Base-by-base conservation (phyloP, 2,113 vertebrate species). In the Polypterus bichir region DNA sequence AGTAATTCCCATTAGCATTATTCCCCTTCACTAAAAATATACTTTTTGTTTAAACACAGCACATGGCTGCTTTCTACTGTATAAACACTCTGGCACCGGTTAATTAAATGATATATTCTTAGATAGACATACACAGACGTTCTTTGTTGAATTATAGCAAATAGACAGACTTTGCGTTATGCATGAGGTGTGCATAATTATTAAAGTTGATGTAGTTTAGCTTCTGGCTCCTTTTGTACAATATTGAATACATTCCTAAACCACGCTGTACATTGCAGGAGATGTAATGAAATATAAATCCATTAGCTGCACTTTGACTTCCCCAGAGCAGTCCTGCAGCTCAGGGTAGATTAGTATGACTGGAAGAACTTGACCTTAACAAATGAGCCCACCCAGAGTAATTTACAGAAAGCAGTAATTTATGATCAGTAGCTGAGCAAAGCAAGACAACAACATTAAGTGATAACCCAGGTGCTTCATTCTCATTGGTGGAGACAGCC, bases 301-400 rank as follows among this genome's bases (percentile, higher is more conserved):
- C 44, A 58, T 58, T 58, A 58, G 56, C 3, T 58, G 11, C 56
- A 65, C 55, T 59, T 45, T 61, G 57, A 68, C 71, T 69, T 69
- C 73, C 70, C 62, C 46, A 54, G 59, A 71, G 64, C 62, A 63
- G 67, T 59, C 54, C 65, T 54, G 54, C 62, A 68, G 71, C 71
- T 71, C 48, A 57, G 62, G 45, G 27, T 61, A 64, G 72, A 77
- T 79, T 72, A 73, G 66, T 67, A 65, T 48, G 60, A 48, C 57
- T 54, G 52, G 59, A 9, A 45, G 27, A 58, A 45, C 7, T 45
- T 45, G 9, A 45, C 27, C 56, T 58, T 64, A 65, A 70, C 62
- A 68, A 64, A 73, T 68, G 69, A 74, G 68, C 71, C 76, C 76
- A 77, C 70, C 72, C 69, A 69, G 54, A 62, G 45, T 44, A 65